Evolutionary conservation across 2,797 vertebrate genomes (phyloP), one percentile per base, ranked within the genome.

Genomic region (Cossypha caffra): DNA sequence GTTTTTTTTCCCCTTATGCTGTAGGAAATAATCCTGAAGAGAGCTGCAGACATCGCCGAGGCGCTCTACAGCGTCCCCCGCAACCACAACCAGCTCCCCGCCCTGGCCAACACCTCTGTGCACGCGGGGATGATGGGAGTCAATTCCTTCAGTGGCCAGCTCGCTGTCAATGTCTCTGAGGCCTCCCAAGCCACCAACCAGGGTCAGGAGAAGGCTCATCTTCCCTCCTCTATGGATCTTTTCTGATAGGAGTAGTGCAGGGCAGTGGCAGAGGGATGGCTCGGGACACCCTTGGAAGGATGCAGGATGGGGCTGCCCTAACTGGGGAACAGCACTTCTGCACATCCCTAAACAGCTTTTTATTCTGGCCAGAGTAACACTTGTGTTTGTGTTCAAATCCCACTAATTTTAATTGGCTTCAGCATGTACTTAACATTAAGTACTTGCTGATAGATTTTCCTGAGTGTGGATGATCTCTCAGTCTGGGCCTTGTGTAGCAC

Each of bases 61-160:
- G 99, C 99, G 13, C 98, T 99, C 85, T 99, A 99, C 97, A 99
- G 98, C 26, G 99, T 99, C 51, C 99, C 99, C n/a, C 98, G 99
- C 94, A 99, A 99, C 93, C 99, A 99, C 98, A 99, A 99, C 98
- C 99, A 99, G 98, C 98, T 99, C 38, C 98, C 98, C 0, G 97
- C 99, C 29, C 98, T 99, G 55, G 98, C 98, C 94, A 99, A 99
- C 93, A 98, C 99, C 77, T 99, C 99, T 0, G 99, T 99, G 92
- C 99, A 99, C 3, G 98, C 99, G 7, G 99, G 99, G 80, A 99
- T 99, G 99, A 99, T 99, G 99, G 98, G 99, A 12, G 99, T 99
- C 58, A 99, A 99, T 91, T 99, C 99, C 85, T 99, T 99, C 97
- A 98, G 99, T 2, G 99, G 99, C 93, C 99, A 99, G 95, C 98